Evolutionary conservation across 2,888 invertebrate species (phyloP).

Genomic region (Hyles lineata): DNA sequence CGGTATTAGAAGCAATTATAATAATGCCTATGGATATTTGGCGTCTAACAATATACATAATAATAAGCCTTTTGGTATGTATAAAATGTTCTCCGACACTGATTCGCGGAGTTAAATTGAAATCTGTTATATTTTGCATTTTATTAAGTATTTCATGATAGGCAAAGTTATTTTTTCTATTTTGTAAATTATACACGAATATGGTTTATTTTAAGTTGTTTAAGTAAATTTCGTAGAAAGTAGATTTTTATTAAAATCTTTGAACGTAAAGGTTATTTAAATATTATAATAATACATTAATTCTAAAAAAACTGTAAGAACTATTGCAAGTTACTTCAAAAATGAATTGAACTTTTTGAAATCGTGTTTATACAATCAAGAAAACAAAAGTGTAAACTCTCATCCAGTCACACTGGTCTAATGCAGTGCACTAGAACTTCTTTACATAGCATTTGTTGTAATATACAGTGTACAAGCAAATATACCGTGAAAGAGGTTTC

Average conservation of each 20-base stretch:
- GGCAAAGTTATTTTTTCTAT: too few relatives aligned
- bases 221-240: too few relatives aligned
- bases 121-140: background rate
- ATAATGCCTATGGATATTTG: conserved; percentile 85
- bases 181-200: too few relatives aligned
- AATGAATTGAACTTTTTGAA: too few relatives aligned
- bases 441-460: background rate
- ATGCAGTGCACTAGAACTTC: background rate
- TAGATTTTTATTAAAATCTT: too few relatives aligned
- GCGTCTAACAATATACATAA: conserved; percentile 88
- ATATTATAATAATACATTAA: too few relatives aligned
- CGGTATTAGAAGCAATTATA: conserved; percentile 65
- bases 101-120: conserved; percentile 51
- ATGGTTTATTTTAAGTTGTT: too few relatives aligned
- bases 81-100: conserved; percentile 82
- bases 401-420: background rate
- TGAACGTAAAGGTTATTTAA: too few relatives aligned
- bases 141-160: background rate
- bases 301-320: too few relatives aligned
- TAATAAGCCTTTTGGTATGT: conserved; percentile 86
- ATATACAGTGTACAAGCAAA: background rate
- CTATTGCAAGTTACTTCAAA: too few relatives aligned
- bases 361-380: too few relatives aligned
- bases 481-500: background rate
- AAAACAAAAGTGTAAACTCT: too few relatives aligned